Conservation (phyloP, 2,797 vertebrate species). For the Zonotrichia albicollis region DNA sequence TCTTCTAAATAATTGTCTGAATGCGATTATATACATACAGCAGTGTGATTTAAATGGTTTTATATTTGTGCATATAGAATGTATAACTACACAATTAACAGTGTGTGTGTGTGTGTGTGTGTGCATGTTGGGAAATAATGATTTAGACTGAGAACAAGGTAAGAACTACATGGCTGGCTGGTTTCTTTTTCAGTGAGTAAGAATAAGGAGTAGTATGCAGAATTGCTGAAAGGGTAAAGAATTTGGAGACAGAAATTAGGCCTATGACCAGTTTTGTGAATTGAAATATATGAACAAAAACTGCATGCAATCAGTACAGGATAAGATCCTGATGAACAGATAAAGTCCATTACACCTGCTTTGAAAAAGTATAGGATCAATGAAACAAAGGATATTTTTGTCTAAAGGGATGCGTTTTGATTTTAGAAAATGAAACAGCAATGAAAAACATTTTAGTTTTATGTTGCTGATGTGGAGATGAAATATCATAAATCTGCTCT, state of each 20-base stretch:
- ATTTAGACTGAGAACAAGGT: not conserved
- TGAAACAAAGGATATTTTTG: not conserved
- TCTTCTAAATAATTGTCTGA: not conserved
- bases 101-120: too few species aligned
- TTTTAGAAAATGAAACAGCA: not conserved
- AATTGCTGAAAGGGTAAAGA: not conserved
- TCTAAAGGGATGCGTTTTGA: not conserved
- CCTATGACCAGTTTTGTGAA: not conserved
- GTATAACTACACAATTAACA: not conserved
- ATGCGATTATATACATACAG: not conserved
- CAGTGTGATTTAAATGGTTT: too few species aligned
- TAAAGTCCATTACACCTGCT: not conserved
- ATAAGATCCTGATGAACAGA: not conserved
- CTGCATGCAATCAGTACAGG: not conserved
- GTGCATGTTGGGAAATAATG: not conserved
- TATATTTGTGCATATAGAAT: not conserved
- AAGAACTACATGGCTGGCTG: not conserved
- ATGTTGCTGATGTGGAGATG: not conserved
- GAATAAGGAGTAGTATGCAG: not conserved
- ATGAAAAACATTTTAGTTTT: not conserved
- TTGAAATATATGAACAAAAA: not conserved
- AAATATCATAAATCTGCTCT: not conserved
- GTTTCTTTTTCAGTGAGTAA: not conserved
- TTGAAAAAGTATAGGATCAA: not conserved
- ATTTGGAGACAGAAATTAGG: not conserved